These are phyloP conservation scores for Macropodus opercularis DNA, from an alignment of 2,797 vertebrate species.

Conservation along the genomic window DNA sequence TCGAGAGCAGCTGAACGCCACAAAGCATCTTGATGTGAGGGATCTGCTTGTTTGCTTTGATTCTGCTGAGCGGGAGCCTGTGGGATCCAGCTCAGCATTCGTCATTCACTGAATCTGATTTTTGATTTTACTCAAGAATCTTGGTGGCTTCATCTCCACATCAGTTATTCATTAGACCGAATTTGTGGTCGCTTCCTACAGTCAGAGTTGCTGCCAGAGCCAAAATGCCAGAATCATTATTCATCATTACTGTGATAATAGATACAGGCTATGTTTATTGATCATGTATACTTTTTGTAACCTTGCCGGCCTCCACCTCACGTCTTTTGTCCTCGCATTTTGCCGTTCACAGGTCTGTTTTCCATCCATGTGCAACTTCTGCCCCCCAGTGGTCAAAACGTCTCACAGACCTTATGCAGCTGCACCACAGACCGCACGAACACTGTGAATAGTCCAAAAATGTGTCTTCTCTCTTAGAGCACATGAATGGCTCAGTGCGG, in stretches of 20 bases:
- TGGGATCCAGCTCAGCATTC: neutral
- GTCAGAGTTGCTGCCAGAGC: constrained; percentile 8
- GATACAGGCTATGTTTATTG: neutral
- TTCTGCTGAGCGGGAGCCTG: neutral
- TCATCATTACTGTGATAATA: neutral
- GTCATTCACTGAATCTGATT: too few species aligned
- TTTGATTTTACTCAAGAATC: constrained; percentile 11
- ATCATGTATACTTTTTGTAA: neutral
- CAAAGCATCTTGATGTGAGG: constrained; percentile 33
- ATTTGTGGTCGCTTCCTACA: constrained; percentile 15
- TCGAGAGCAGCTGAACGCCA: constrained; percentile 23
- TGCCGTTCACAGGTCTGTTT: neutral
- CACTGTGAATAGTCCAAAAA: neutral
- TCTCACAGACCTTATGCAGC: neutral
- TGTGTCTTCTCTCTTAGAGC: too few species aligned
- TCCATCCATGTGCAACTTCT: constrained; percentile 59
- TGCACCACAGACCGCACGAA: constrained; percentile 18
- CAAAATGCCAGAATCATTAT: neutral
- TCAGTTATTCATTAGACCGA: neutral
- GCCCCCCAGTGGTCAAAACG: constrained; percentile 64
- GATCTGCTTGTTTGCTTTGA: constrained; percentile 30
- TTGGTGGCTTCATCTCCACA: neutral
- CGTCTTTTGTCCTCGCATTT: constrained; percentile 46
- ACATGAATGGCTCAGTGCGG: neutral
- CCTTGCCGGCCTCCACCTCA: constrained; percentile 23